Evolutionary conservation across 1,140 invertebrate species (phyloP), one percentile per base, ranked within the genome.

Genomic region (Idris sp.): DNA sequence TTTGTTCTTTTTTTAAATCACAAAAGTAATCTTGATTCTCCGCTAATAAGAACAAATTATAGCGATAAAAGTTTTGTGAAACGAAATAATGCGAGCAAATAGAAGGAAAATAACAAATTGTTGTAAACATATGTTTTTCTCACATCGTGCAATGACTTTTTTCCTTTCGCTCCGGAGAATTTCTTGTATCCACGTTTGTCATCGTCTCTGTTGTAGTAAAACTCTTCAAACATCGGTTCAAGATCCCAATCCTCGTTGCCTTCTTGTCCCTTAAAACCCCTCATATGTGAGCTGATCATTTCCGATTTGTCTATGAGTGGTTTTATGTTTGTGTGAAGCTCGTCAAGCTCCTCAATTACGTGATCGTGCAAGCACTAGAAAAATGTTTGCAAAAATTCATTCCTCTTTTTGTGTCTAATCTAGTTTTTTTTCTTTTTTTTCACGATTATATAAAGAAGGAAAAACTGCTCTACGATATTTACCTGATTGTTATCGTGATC

Each of bases 91-190:
- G n/a, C 4, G 4, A 8, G 38, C 26, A 43, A 54, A 28, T 6
- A 33, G 8, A 33, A 0, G 11, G 35, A 56, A 44, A 26, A 48
- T 38, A 65, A 65, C 18, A 44, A 36, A 65, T 65, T 51, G 26
- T 19, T 26, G 25, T 38, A 38, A 22, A n/a, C 40, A 22, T 48
- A 7, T n/a, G n/a, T n/a, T 51, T 58, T 56, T 11, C 58, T 65
- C 25, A 73, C 69, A 18, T 65, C 35, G 6, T 62, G 40, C 11
- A 49, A 19, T 5, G 71, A 74, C 35, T 74, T 74, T 74, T 74
- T 74, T 46, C 71, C 71, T 31, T 74, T 74, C 3, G 71, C 56
- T 3, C 71, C 71, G 13, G 68, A 56, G 11, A 74, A 74, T 56
- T 74, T 74, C n/a, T 49, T 16, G 16, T 49, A 31, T 1, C 48